Evolutionary conservation across 1,140 invertebrate genomes (phyloP).

Genomic region (Saxidomus purpurata): DNA sequence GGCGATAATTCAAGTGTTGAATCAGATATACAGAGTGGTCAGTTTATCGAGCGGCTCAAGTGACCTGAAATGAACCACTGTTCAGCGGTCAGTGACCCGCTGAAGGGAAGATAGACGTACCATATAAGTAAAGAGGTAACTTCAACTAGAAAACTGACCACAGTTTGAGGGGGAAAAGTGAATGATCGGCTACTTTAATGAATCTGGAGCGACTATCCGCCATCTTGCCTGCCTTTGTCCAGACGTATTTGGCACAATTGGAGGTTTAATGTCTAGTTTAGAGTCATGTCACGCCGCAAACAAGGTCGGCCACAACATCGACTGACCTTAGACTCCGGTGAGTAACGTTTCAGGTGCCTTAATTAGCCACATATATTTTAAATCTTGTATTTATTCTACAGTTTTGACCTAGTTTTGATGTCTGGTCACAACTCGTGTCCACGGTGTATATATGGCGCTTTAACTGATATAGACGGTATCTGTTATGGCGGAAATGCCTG

Average conservation of each 20-base stretch:
- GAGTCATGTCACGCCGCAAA: slow-evolving; percentile 83
- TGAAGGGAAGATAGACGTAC: slow-evolving; percentile 1
- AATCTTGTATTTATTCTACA: neutral
- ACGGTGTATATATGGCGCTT: slow-evolving; percentile 31
- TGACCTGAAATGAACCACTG: slow-evolving; percentile 57
- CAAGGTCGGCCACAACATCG: slow-evolving; percentile 84
- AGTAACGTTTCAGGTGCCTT: slow-evolving; percentile 66
- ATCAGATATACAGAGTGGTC: slow-evolving; percentile 43
- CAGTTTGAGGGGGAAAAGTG: slow-evolving; percentile 37
- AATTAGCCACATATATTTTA: slow-evolving; percentile 10
- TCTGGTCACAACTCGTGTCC: slow-evolving; percentile 57
- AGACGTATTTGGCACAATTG: slow-evolving; percentile 74
- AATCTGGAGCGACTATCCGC: slow-evolving; percentile 77
- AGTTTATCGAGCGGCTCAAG: slow-evolving; percentile 23
- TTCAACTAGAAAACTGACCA: slow-evolving; percentile 50
- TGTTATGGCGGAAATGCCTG: neutral
- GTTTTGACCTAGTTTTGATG: slow-evolving; percentile 53
- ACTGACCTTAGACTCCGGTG: slow-evolving; percentile 82
- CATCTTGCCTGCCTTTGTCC: slow-evolving; percentile 85
- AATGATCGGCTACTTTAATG: slow-evolving; percentile 68
- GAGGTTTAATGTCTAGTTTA: slow-evolving; percentile 80
- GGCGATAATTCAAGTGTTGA: neutral
- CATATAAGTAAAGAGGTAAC: slow-evolving; percentile 25
- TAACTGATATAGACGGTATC: neutral
- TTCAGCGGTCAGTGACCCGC: slow-evolving; percentile 55